A percentile compares a stretch with the other conserved stretches of the same genome.
Conservation (phyloP, 2,113 vertebrate species). For the Poeciliopsis occidentalis region DNA sequence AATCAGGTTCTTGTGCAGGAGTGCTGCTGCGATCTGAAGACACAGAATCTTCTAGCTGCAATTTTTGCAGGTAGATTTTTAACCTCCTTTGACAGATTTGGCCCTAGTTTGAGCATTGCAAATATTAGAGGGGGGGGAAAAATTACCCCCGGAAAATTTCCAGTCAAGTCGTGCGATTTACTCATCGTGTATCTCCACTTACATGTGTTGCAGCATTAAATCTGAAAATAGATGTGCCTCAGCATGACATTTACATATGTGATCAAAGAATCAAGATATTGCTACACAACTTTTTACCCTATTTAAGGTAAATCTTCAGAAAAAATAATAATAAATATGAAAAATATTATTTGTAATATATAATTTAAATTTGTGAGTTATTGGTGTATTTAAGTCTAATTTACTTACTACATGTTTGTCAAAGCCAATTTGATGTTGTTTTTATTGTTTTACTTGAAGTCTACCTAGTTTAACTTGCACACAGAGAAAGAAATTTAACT, state of each 20-base stretch:
- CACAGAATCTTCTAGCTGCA: not conserved
- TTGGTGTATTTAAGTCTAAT: too few relatives aligned
- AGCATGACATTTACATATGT: not conserved
- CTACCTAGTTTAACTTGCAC: not conserved
- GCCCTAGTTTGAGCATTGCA: too few relatives aligned
- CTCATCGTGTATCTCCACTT: not conserved
- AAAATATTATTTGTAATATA: too few relatives aligned
- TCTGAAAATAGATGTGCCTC: not conserved
- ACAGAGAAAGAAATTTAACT: not conserved
- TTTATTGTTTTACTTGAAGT: not conserved
- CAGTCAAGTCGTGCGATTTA: not conserved
- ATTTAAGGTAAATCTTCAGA: too few relatives aligned
- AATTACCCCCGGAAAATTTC: too few relatives aligned
- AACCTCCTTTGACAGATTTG: too few relatives aligned
- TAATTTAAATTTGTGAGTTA: too few relatives aligned
- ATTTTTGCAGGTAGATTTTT: too few relatives aligned
- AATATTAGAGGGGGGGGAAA: too few relatives aligned
- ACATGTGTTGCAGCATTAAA: not conserved
- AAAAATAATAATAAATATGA: too few relatives aligned
- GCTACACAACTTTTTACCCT: not conserved
- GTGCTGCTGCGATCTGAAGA: not conserved
- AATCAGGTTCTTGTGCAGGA: not conserved
- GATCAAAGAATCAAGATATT: not conserved
- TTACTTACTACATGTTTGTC: too few relatives aligned
- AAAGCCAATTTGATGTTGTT: too few relatives aligned